phyloP scores from a whole-genome alignment of 2,888 invertebrate genomes.

The Trachelus iudaicus region DNA sequence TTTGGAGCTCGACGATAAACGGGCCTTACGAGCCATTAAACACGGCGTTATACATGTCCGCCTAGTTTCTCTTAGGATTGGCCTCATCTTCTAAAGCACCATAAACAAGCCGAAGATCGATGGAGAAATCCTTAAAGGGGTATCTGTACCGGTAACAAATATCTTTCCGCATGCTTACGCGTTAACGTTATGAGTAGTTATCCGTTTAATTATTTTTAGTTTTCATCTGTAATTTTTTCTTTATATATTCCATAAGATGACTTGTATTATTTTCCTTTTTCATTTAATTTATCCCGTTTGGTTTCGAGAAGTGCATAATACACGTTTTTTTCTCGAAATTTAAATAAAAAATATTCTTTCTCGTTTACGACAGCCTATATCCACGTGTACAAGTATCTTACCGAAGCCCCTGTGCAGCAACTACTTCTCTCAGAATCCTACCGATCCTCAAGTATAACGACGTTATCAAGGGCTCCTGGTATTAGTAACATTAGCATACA shows the following conservation, averaged over 20 bases:
- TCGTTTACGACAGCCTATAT: neutral
- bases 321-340: neutral
- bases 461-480: constrained; percentile 32
- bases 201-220: neutral
- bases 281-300: neutral
- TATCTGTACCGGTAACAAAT: neutral
- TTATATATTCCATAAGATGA: neutral
- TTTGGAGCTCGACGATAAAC: neutral
- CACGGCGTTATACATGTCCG: neutral
- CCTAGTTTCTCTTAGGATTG: neutral
- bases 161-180: neutral
- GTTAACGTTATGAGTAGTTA: neutral
- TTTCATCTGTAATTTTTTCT: neutral
- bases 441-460: constrained; percentile 23
- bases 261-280: neutral
- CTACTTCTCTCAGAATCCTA: neutral
- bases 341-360: neutral
- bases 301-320: neutral
- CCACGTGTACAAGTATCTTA: neutral
- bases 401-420: neutral
- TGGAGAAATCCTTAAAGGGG: neutral
- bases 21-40: neutral
- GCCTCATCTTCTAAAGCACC: neutral
- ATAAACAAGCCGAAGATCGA: neutral
- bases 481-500: constrained; percentile 40